Evolutionary conservation across 1,140 invertebrate genomes (phyloP), one percentile per base, ranked within the genome.

Genomic region (Ostrea denselamellosa): DNA sequence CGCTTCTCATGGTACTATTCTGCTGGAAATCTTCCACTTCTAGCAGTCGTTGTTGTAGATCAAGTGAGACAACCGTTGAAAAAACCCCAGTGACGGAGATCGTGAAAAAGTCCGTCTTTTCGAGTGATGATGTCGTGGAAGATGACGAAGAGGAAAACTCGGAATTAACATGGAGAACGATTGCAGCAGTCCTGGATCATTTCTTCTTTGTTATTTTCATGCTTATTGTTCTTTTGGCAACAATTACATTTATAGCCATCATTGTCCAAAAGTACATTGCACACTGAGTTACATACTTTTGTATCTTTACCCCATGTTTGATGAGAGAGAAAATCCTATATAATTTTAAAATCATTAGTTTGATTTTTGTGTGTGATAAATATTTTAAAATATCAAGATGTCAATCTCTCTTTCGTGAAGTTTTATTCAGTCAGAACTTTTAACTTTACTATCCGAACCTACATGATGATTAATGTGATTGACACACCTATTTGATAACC

Each of bases 181-280:
- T 87, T 12, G 25, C 86, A n/a, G 81, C 22, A 19, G 62, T 87
- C 56, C 77, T 87, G 81, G 86, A 87, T 65, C 56, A 87, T n/a
- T 83, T 87, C 12, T 87, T 87, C 53, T 87, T 87, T 51, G n/a
- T 87, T 19, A 17, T 87, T 0, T 83, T 62, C 19, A 87, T 87
- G 86, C 25, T 68, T 9, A 25, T 83, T 4, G 53, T 87, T 81
- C 65, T 71, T 25, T 54, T 86, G 51, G 53, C 85, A 19, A 86
- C 85, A 7, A 28, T 86, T 19, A 54, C 53, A 14, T 71, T 86
- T 14, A 44, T 86, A 14, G 22, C 85, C 10, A 44, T 83, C n/a
- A 83, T 83, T 10, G 82, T 83, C 10, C 9, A 34, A 25, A 77
- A 77, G 28, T 77, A 77, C 28, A 14, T 77, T 14, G 28, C 68